Conservation (phyloP, 92 coral and sea anemone species). For the Bergia sp. region DNA sequence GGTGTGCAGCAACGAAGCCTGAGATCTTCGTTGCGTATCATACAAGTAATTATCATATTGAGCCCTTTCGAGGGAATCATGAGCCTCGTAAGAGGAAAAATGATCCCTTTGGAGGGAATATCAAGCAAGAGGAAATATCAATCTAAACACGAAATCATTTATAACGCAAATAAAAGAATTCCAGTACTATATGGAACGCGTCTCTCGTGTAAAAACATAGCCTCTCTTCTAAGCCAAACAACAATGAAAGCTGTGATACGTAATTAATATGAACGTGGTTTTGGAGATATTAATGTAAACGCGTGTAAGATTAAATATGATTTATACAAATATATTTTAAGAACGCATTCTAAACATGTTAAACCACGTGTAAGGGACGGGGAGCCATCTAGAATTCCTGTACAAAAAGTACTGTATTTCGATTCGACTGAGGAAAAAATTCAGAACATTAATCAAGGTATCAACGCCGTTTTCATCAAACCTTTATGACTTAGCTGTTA, state of each 20-base stretch:
- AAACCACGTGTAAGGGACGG: background rate
- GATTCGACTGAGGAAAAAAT: background rate
- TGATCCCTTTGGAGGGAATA: conserved; percentile 7
- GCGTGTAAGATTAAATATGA: conserved; percentile 2
- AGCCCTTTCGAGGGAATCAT: background rate
- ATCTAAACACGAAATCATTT: conserved; percentile 9
- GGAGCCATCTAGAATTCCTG: conserved; percentile 9
- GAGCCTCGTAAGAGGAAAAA: background rate
- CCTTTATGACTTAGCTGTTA: conserved; percentile 8
- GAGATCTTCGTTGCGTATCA: too few species aligned
- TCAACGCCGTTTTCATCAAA: conserved; percentile 12
- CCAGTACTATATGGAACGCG: conserved; percentile 9
- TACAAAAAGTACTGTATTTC: background rate
- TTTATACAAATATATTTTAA: background rate
- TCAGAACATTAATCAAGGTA: conserved; percentile 7
- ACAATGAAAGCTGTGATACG: background rate
- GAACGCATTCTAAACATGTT: conserved; percentile 7
- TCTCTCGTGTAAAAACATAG: conserved; percentile 10
- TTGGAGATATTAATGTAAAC: background rate
- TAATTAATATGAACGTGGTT: background rate
- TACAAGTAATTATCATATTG: conserved; percentile 5
- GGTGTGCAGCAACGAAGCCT: conserved; percentile 16
- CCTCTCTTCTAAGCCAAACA: conserved; percentile 2
- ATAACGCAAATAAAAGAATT: conserved; percentile 5
- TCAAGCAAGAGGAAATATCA: background rate